phyloP scores from a whole-genome alignment of 2,113 vertebrate species.

The Notarius lentiginosus region DNA sequence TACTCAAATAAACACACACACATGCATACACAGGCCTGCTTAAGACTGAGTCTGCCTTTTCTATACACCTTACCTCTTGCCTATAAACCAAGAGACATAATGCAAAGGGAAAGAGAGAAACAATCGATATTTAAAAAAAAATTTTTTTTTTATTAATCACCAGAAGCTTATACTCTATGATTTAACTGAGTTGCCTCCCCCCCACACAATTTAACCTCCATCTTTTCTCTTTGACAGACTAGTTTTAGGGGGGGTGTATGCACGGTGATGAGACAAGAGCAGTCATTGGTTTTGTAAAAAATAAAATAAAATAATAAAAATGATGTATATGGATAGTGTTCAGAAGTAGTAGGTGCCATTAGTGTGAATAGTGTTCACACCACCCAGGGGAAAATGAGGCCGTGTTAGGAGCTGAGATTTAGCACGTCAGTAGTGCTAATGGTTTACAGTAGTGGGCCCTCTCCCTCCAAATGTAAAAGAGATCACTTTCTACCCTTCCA shows the following conservation, averaged over 20 bases:
- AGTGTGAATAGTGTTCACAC: slow-evolving; percentile 11
- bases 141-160: slow-evolving; percentile 59
- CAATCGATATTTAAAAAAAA: slow-evolving; percentile 59
- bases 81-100: slow-evolving; percentile 72
- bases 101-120: slow-evolving; percentile 67
- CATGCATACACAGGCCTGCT: slow-evolving; percentile 38
- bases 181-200: slow-evolving; percentile 47
- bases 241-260: slow-evolving; percentile 18
- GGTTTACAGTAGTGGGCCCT: slow-evolving; percentile 44
- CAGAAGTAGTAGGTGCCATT: slow-evolving; percentile 17
- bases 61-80: slow-evolving; percentile 83
- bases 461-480: background rate
- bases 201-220: slow-evolving; percentile 74
- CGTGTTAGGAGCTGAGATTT: slow-evolving; percentile 4
- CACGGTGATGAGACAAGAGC: slow-evolving; percentile 26
- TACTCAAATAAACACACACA: slow-evolving; percentile 46
- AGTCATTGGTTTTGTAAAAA: background rate
- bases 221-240: slow-evolving; percentile 82
- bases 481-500: background rate
- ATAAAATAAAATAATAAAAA: background rate
- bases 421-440: slow-evolving; percentile 25
- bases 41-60: slow-evolving; percentile 74
- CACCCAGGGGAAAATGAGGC: background rate
- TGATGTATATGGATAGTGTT: background rate
- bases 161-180: slow-evolving; percentile 69